Percentiles rank a stretch among this genome's conserved stretches.
These are phyloP conservation scores for Cheirogaleus major DNA, from an alignment of 2,797 vertebrate genomes.

Conservation along the genomic window DNA sequence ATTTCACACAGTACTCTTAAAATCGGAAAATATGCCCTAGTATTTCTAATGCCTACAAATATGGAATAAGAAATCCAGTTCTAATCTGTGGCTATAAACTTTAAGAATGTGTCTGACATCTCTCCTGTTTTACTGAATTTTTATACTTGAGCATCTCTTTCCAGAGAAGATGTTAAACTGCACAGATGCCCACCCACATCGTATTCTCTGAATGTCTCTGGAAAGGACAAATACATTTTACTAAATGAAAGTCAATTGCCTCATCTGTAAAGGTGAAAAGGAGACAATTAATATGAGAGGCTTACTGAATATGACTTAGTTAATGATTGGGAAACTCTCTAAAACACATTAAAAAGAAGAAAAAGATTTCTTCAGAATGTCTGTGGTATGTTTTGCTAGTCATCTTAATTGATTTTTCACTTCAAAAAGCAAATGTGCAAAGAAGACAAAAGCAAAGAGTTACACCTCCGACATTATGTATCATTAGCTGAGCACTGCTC, in stretches of 20 bases:
- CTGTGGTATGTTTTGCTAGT: constrained; percentile 14
- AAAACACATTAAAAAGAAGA: constrained; percentile 27
- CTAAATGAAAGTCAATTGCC: constrained; percentile 51
- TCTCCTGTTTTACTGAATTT: not conserved
- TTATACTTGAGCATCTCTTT: not conserved
- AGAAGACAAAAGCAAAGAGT: not conserved
- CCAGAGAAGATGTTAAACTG: not conserved
- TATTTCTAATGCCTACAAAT: not conserved
- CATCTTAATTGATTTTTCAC: constrained; percentile 68
- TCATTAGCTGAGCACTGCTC: constrained; percentile 14
- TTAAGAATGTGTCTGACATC: not conserved
- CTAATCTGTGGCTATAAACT: not conserved
- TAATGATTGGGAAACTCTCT: constrained; percentile 35
- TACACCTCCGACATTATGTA: not conserved
- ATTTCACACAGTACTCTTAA: not conserved
- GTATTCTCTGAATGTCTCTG: not conserved
- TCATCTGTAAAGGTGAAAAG: constrained; percentile 34
- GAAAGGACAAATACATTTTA: constrained; percentile 36
- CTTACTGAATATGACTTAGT: constrained; percentile 23
- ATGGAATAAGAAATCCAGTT: not conserved
- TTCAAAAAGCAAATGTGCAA: constrained; percentile 60
- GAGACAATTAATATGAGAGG: constrained; percentile 43
- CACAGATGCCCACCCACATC: not conserved
- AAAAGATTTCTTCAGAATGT: constrained; percentile 8
- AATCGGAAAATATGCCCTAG: not conserved